These are phyloP conservation scores for Phocides pigmalion DNA, from an alignment of 1,140 invertebrate species.

Conservation along the genomic window DNA sequence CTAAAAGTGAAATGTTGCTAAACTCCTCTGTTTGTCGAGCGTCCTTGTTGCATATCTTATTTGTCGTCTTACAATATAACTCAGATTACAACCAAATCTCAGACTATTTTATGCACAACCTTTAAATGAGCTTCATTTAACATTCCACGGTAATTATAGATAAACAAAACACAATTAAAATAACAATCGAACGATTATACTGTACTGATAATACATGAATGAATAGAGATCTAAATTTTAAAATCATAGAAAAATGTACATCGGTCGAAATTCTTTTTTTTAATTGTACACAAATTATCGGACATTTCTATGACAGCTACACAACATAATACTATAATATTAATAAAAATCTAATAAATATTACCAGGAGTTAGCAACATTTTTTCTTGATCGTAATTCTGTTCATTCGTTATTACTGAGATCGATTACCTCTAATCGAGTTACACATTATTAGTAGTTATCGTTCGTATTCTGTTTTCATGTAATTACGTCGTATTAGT, in stretches of 20 bases:
- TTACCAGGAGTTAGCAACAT: slow-evolving; percentile 65
- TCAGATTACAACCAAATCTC: slow-evolving; percentile 53
- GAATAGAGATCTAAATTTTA: slow-evolving; percentile 10
- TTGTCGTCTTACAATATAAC: slow-evolving; percentile 34
- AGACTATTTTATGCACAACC: slow-evolving; percentile 67
- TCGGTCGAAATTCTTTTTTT: not conserved
- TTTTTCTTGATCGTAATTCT: slow-evolving; percentile 45
- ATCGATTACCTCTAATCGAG: slow-evolving; percentile 56
- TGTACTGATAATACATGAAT: slow-evolving; percentile 17
- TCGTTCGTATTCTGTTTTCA: slow-evolving; percentile 10
- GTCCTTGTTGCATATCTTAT: slow-evolving; percentile 11
- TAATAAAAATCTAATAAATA: slow-evolving; percentile 11
- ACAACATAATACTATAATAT: not conserved
- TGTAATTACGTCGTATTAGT: slow-evolving; percentile 42
- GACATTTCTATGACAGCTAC: slow-evolving; percentile 2
- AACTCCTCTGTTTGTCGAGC: slow-evolving; percentile 45
- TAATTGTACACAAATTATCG: slow-evolving; percentile 4
- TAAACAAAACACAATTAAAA: slow-evolving; percentile 9
- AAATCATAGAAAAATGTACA: not conserved
- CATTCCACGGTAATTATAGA: slow-evolving; percentile 3
- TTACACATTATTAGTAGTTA: slow-evolving; percentile 44
- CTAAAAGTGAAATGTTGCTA: slow-evolving; percentile 60
- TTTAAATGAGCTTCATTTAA: slow-evolving; percentile 59
- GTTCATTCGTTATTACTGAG: slow-evolving; percentile 53
- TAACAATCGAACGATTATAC: slow-evolving; percentile 6